phyloP scores from a whole-genome alignment of 2,113 vertebrate species.

The Scophthalmus maximus region DNA sequence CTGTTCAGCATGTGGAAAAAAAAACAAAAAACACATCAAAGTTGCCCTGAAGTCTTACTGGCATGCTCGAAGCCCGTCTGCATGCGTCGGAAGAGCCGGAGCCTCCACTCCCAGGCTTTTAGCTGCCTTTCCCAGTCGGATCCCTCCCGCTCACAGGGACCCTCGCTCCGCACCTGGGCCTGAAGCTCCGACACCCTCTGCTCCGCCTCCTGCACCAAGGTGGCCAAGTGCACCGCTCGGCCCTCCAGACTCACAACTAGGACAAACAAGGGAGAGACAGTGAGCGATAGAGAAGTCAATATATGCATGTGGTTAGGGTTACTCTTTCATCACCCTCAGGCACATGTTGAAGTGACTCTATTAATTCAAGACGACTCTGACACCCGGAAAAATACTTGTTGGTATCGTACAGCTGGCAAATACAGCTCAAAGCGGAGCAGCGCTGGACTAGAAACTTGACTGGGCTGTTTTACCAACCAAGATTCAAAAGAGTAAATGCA shows the following conservation, averaged over 20 bases:
- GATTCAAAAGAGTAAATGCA: not conserved
- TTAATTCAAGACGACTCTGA: slow-evolving; percentile 2
- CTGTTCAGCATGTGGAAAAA: slow-evolving; percentile 24
- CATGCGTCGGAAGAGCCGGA: slow-evolving; percentile 92
- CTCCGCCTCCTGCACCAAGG: slow-evolving; percentile 89
- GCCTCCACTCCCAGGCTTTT: slow-evolving; percentile 92
- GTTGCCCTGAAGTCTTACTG: slow-evolving; percentile 79
- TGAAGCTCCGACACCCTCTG: slow-evolving; percentile 87
- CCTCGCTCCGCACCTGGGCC: slow-evolving; percentile 84
- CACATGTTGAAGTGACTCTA: not conserved
- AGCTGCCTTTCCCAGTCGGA: slow-evolving; percentile 89
- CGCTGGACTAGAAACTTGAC: no score
- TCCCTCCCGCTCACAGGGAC: slow-evolving; percentile 78
- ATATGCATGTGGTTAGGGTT: not conserved
- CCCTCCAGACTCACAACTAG: slow-evolving; percentile 90
- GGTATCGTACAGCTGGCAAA: not conserved
- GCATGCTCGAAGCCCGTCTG: slow-evolving; percentile 92
- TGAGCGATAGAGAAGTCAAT: slow-evolving; percentile 12
- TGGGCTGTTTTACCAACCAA: no score
- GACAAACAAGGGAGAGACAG: not conserved
- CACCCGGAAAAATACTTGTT: slow-evolving; percentile 2
- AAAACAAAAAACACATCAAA: slow-evolving; percentile 24
- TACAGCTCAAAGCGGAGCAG: not conserved
- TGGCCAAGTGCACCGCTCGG: slow-evolving; percentile 87
- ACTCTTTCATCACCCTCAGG: not conserved